Evolutionary conservation across 2,113 vertebrate genomes (phyloP), one percentile per base, ranked within the genome.

Genomic region (Cettia cetti): DNA sequence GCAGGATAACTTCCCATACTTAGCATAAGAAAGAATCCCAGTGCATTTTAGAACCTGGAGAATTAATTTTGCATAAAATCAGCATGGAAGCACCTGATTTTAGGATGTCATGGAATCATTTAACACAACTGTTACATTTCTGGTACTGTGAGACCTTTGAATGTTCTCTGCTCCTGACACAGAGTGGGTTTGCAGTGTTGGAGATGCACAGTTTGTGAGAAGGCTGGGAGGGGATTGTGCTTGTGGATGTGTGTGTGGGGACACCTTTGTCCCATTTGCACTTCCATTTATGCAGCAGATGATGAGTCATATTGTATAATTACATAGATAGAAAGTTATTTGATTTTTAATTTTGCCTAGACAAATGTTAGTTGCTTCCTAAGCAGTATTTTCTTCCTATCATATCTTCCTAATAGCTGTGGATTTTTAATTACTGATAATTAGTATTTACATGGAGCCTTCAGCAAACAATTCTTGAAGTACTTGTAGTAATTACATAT

Each of bases 391-490:
- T 97, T 97, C 93, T 94, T 93, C 97, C 92, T 97, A 95, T 95
- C 95, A 96, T 97, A 93, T 96, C 97, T 97, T 98, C 97, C 78
- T 98, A 97, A 97, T 96, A 95, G 98, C 94, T 92, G 86, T 95
- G 96, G 86, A 97, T 98, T 98, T 98, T 98, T 98, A 98, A 98
- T 98, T 98, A 98, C 97, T 85, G 97, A 98, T 98, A 98, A 98
- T 98, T 98, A 97, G 96, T 97, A 98, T 98, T 98, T 98, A 98
- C 98, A 98, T 97, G 97, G 96, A 97, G 98, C 97, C 98, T 98
- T 98, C 94, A 97, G 97, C 96, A 97, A 98, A 98, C 94, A 94
- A 97, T 96, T 98, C 97, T 97, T 98, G 94, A 97, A 97, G 97
- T 97, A 97, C 93, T 95, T 93, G 96, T 96, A 93, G 98, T 97